Evolutionary conservation across 2,888 invertebrate species (phyloP).

Genomic region (Heliconius ethilla): DNA sequence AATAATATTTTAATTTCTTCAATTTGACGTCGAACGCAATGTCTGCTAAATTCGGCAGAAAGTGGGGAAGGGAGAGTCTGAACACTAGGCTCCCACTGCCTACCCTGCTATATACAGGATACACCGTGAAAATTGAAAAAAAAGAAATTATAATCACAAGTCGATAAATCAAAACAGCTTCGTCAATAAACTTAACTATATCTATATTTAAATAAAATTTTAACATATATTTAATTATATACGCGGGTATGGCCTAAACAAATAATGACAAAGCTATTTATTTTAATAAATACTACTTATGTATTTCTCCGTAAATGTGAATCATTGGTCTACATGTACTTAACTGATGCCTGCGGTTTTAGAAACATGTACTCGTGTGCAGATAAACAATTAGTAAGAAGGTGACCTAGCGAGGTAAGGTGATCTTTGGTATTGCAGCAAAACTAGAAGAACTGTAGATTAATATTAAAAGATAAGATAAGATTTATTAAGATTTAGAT

Average conservation of each 20-base stretch:
- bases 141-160: background rate
- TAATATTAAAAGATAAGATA: too few relatives aligned
- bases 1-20: too few relatives aligned
- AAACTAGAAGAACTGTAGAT: too few relatives aligned
- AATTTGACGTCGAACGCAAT: too few relatives aligned
- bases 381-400: background rate
- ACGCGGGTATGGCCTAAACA: background rate
- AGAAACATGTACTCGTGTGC: background rate
- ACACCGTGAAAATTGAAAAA: too few relatives aligned
- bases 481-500: too few relatives aligned
- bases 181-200: background rate
- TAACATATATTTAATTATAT: background rate
- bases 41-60: too few relatives aligned
- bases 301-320: conserved; percentile 1
- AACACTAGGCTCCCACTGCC: too few relatives aligned
- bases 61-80: too few relatives aligned
- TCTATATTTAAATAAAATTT: background rate
- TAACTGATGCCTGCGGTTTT: background rate
- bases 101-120: too few relatives aligned
- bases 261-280: conserved; percentile 6
- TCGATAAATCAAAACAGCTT: background rate
- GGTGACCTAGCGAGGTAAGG: too few relatives aligned
- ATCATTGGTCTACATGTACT: conserved; percentile 2
- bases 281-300: background rate
- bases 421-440: too few relatives aligned